Conservation (phyloP, 2,888 invertebrate genomes). For the Callimorpha dominula region DNA sequence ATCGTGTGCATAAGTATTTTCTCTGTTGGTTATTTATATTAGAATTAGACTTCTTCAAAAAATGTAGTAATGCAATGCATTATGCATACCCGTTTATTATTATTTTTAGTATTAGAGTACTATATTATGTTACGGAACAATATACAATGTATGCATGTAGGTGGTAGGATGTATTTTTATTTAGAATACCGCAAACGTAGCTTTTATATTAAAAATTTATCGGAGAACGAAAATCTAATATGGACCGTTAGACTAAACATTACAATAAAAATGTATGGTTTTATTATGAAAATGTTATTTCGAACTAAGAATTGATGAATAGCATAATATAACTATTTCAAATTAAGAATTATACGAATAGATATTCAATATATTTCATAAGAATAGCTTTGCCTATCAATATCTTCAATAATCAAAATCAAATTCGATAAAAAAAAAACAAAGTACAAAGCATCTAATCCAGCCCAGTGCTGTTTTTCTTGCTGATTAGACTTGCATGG, state of each 20-base stretch:
- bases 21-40: too few relatives aligned
- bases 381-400: neutral
- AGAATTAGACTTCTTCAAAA: too few relatives aligned
- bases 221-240: conserved; percentile 35
- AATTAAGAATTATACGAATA: neutral
- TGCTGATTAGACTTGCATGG: too few relatives aligned
- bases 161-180: conserved; percentile 11
- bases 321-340: neutral
- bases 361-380: neutral
- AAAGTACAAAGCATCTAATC: too few relatives aligned
- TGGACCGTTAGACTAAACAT: conserved; percentile 16
- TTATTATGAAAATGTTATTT: neutral
- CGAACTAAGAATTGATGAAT: neutral
- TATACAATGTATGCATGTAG: neutral
- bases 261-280: neutral
- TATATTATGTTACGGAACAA: neutral
- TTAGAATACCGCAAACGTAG: conserved; percentile 18
- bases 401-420: too few relatives aligned
- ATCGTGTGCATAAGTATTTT: too few relatives aligned
- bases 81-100: too few relatives aligned
- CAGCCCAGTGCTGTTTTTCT: too few relatives aligned
- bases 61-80: too few relatives aligned
- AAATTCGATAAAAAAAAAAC: too few relatives aligned
- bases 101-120: too few relatives aligned
- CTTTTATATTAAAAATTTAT: conserved; percentile 37